Base-by-base conservation (phyloP, 2,797 vertebrate species). In the Gambusia yucatana region DNA sequence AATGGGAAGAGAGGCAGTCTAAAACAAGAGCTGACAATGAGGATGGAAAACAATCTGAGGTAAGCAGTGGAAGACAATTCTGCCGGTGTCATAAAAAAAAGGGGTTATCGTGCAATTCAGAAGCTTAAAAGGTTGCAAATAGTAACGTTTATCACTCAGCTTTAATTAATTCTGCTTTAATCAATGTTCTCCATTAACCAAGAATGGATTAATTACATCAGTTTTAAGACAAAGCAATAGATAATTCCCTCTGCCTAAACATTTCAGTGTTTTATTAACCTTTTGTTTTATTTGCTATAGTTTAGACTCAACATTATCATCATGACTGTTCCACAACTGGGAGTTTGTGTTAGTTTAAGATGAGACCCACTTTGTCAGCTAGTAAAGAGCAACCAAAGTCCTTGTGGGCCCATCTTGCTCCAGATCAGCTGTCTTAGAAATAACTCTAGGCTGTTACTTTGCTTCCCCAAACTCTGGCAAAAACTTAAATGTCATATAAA, bases 21-120 rank as follows among this genome's bases (percentile, higher is more conserved):
- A 84, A 88, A 91, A 91, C 85, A 89, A 87, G 89, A 92, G 80
- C 72, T 8, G 9, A 71, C 82, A 86, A 86, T 82, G 84, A 87
- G 76, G 63, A 82, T 72, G 48, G 50, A 76, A 73, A 61, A 76
- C 33, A 30, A 50, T 76, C 85, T 52, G 52, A 52, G 72, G 72
- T 71, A 78, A 73, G 65, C 63, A 65, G 63, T 71, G 30, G 75
- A 28, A 61, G 75, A 78, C 73, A 50, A 47, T 65, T 61, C 11
- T 79, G 72, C 75, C 48, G 52, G 43, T 55, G 78, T 80, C 80
- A 79, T 25, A 1, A 16, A 67, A 16, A 67, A 30, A 76, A 3
- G 20, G 48, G 76, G 70, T 79, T 75, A 80, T 77, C 17, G 78
- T 16, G 77, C 65, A 47, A 69, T 33, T n/a, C 22, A 50, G 46